Percentiles rank a stretch among this genome's conserved stretches.
Conservation (phyloP, 1,140 invertebrate species). For the Microvelia longipes region DNA sequence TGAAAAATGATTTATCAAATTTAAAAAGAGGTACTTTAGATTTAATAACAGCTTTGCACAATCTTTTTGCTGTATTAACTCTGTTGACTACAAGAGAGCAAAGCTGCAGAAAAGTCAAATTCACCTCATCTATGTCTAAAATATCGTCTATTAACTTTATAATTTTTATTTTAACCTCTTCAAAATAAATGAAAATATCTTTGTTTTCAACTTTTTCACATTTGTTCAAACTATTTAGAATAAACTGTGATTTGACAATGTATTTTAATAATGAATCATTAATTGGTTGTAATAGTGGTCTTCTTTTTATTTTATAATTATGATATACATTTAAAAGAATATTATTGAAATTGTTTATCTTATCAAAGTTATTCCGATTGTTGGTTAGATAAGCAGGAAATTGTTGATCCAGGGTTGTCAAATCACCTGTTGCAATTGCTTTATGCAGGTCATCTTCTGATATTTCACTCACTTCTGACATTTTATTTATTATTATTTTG, state of each 20-base stretch:
- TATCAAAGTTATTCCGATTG: too few relatives aligned
- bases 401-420: too few relatives aligned
- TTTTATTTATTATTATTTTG: too few relatives aligned
- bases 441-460: too few relatives aligned
- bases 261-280: neutral
- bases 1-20: neutral
- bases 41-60: neutral
- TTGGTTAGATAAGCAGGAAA: too few relatives aligned
- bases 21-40: neutral
- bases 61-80: neutral
- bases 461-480: too few relatives aligned
- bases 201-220: neutral
- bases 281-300: neutral
- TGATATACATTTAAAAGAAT: neutral
- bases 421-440: too few relatives aligned
- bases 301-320: neutral
- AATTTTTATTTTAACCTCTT: neutral
- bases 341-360: neutral
- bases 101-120: neutral
- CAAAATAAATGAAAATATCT: neutral
- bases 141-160: neutral
- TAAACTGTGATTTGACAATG: neutral
- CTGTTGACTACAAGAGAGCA: neutral
- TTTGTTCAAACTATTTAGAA: neutral
- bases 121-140: neutral